These are phyloP conservation scores for Hydropsyche tenuis DNA, from an alignment of 1,140 invertebrate species.

Conservation along the genomic window DNA sequence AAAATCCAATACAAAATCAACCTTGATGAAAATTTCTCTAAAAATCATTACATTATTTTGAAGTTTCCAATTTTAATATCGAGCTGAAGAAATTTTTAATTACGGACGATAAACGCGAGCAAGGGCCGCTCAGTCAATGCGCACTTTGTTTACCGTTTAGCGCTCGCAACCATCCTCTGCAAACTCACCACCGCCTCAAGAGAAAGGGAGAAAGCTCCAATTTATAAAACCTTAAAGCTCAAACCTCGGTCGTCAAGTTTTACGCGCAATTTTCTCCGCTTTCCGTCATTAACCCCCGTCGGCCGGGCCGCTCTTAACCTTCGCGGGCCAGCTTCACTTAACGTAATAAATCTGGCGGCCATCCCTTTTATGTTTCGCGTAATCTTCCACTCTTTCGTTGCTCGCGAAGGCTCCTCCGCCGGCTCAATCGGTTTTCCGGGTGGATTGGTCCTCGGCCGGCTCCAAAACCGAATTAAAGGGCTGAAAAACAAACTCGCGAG, in stretches of 20 bases:
- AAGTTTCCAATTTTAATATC: too few species aligned
- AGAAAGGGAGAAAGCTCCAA: conserved; percentile 32
- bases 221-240: conserved; percentile 37
- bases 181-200: too few species aligned
- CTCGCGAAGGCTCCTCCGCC: conserved; percentile 40
- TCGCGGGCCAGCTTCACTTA: conserved; percentile 41
- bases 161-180: too few species aligned
- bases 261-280: conserved; percentile 31
- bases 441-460: conserved; percentile 26
- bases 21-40: too few species aligned
- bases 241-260: conserved; percentile 38
- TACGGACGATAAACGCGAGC: neutral
- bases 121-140: neutral
- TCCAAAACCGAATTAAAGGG: conserved; percentile 8
- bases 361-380: conserved; percentile 49
- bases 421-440: conserved; percentile 48
- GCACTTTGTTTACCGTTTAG: conserved; percentile 28
- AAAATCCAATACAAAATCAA: too few species aligned
- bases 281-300: conserved; percentile 37
- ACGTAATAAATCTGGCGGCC: conserved; percentile 49
- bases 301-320: conserved; percentile 43
- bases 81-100: neutral
- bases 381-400: conserved; percentile 47
- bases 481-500: conserved; percentile 1
- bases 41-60: too few species aligned